Evolutionary conservation across 2,797 vertebrate species (phyloP), one percentile per base, ranked within the genome.

Genomic region (Poeciliopsis turneri): DNA sequence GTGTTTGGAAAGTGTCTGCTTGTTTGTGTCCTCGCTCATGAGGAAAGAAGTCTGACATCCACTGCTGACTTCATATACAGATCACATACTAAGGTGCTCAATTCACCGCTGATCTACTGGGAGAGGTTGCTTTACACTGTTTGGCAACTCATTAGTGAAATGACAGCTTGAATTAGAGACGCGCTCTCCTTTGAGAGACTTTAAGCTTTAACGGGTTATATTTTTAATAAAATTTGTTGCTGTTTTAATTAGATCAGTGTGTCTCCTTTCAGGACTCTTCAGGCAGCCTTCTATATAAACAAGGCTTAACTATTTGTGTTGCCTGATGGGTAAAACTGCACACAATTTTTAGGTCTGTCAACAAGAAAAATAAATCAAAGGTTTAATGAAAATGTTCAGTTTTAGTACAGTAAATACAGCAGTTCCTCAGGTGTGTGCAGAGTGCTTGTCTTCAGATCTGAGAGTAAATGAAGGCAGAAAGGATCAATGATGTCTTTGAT

Each of bases 401-500:
- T 30, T n/a, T 74, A 46, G 33, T 36, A 75, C 33, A 74, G 76
- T 47, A 75, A 77, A 73, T 43, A 20, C 10, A 76, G 57, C 80
- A 75, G 69, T 49, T 66, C 74, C 20, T 73, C 36, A 43, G 4
- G 79, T 75, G 77, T 75, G 82, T 74, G 80, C 71, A 82, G 66
- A 25, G 73, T 72, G 85, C 79, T 78, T 12, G 72, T 84, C 90
- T 49, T 91, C 88, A 87, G 85, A 90, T 89, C 79, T 79, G 83
- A 87, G 78, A 57, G 80, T 41, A 11, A 90, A 91, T 85, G 84
- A 93, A 91, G 90, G 83, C 84, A 72, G 84, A 85, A 82, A 88
- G 75, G 87, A 94, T 91, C 90, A 93, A 87, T 88, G 88, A 71
- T 36, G 86, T 64, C 87, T 94, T 89, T 94, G 91, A 94, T 93